phyloP scores from a whole-genome alignment of 2,888 invertebrate genomes.

The Dermolepida albohirtum region DNA sequence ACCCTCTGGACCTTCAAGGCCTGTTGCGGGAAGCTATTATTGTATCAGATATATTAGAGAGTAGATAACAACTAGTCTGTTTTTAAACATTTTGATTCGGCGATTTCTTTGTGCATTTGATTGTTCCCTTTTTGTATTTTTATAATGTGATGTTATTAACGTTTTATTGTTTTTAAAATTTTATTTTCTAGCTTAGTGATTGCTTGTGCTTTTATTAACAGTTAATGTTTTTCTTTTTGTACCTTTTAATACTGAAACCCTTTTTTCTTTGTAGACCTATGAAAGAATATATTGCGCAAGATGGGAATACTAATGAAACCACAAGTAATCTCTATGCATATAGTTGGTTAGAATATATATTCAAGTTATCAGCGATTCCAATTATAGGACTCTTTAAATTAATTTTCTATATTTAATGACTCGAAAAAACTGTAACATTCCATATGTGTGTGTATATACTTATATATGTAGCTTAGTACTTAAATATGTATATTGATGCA shows the following conservation, averaged over 20 bases:
- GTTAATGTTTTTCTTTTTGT: conserved; percentile 6
- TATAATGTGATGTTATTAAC: conserved; percentile 29
- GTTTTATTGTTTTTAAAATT: conserved; percentile 4
- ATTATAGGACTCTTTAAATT: not conserved
- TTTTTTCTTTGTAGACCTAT: conserved; percentile 54
- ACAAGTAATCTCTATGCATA: conserved; percentile 41
- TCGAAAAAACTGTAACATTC: conserved; percentile 7
- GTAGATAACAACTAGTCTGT: too few relatives aligned
- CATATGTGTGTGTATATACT: too few relatives aligned
- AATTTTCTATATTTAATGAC: conserved; percentile 1
- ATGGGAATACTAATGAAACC: conserved; percentile 50
- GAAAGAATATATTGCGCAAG: conserved; percentile 52
- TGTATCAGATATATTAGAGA: too few relatives aligned
- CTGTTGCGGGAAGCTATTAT: too few relatives aligned
- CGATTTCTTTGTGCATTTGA: conserved; percentile 2
- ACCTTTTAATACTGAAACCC: conserved; percentile 32
- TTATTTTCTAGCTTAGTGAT: conserved; percentile 24
- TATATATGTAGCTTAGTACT: too few relatives aligned
- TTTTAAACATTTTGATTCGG: too few relatives aligned
- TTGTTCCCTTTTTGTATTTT: conserved; percentile 4
- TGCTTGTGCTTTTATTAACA: conserved; percentile 45
- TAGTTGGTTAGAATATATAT: too few relatives aligned
- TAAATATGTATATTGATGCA: too few relatives aligned
- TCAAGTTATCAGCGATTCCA: too few relatives aligned
- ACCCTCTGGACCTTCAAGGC: too few relatives aligned